Evolutionary conservation across 2,888 invertebrate genomes (phyloP).

Genomic region (Blastobasis adustella): DNA sequence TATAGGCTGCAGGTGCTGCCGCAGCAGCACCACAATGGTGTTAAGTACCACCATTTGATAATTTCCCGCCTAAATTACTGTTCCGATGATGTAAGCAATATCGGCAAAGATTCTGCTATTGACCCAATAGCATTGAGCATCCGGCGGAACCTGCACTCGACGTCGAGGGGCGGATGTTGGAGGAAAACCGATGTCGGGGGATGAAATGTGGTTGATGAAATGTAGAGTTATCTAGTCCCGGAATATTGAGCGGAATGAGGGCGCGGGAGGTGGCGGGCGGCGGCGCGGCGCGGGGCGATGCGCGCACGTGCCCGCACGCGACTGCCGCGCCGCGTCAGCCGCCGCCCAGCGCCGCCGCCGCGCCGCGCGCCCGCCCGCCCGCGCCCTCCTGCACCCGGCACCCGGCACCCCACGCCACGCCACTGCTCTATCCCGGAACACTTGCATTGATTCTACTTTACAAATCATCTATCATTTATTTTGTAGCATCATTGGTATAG

Average conservation of each 20-base stretch:
- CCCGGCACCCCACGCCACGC: slow-evolving; percentile 5
- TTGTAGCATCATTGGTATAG: neutral
- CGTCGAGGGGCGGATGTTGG: neutral
- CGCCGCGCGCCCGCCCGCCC: slow-evolving; percentile 24
- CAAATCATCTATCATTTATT: neutral
- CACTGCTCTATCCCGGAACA: slow-evolving; percentile 14
- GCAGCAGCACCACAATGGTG: too few species aligned
- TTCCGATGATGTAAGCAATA: slow-evolving; percentile 60
- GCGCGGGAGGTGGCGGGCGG: slow-evolving; percentile 31
- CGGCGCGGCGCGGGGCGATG: slow-evolving; percentile 47
- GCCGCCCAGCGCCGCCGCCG: slow-evolving; percentile 35
- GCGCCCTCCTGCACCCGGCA: slow-evolving; percentile 1
- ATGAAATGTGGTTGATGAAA: slow-evolving; percentile 9
- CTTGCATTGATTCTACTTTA: slow-evolving; percentile 21
- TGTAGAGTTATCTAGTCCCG: slow-evolving; percentile 10
- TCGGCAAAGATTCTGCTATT: slow-evolving; percentile 49
- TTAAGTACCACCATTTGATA: too few species aligned
- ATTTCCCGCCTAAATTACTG: slow-evolving; percentile 64
- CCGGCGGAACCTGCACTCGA: slow-evolving; percentile 13
- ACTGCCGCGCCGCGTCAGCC: slow-evolving; percentile 59
- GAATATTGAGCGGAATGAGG: slow-evolving; percentile 52
- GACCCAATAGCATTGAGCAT: slow-evolving; percentile 50
- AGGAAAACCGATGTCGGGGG: neutral
- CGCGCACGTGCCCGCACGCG: slow-evolving; percentile 67
- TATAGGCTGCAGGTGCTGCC: too few species aligned